Base-by-base conservation (phyloP, 2,113 vertebrate genomes). In the Rhombomys opimus region DNA sequence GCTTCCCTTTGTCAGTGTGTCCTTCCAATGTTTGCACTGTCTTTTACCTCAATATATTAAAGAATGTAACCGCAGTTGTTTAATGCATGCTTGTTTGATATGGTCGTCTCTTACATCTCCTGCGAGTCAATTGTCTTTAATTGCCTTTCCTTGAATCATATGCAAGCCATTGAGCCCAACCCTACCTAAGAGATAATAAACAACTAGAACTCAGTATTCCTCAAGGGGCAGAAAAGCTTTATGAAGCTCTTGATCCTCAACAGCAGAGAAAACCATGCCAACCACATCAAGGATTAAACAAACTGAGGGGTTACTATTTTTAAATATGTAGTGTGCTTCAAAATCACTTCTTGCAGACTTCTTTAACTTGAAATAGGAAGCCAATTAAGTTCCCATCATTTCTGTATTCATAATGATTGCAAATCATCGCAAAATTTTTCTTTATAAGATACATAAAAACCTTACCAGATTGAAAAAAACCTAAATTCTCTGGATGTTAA, bases 331-430 rank as follows among this genome's bases (percentile, higher is more conserved):
- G 15, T 54, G 75, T 95, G 76, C 97, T 95, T 85, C 70, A 50
- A 95, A 94, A 95, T 90, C 87, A 87, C 82, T 92, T 90, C 50
- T 92, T 70, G 38, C 59, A 93, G 91, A 86, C 20, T 90, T 89
- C 61, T 89, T 94, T 87, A 96, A 92, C 38, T 88, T 78, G 68
- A 97, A 97, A 91, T 32, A 87, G 52, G 91, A 87, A 46, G 30
- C 14, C 85, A 96, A 85, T 96, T 93, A 96, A 76, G 67, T 82
- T 72, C 78, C 89, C 38, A 87, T 67, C 90, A 57, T 32, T 90
- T 63, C 87, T 59, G 3, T 54, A 75, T 65, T 50, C 54, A 57
- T 35, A 92, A 82, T 59, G 67, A 94, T 50, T 59, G 13, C 12
- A 76, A 32, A 63, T 30, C 70, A 23, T 68, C 90, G 30, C 30